These are phyloP conservation scores for Dendrocopos noguchii DNA, from an alignment of 2,113 vertebrate species.

Conservation along the genomic window DNA sequence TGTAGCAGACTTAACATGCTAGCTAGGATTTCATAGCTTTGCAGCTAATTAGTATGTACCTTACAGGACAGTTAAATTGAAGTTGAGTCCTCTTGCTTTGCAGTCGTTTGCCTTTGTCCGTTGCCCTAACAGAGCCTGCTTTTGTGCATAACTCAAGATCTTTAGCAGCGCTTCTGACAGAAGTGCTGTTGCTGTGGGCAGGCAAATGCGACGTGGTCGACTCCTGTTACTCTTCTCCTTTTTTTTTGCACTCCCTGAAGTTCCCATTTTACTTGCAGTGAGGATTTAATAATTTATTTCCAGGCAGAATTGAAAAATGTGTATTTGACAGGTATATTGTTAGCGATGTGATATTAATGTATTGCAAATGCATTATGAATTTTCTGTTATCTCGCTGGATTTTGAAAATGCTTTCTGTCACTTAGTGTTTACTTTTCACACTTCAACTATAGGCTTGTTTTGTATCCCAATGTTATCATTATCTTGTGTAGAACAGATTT, in stretches of 20 bases:
- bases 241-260: slow-evolving; percentile 3
- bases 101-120: slow-evolving; percentile 78
- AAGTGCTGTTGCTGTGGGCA: slow-evolving; percentile 49
- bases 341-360: slow-evolving; percentile 33
- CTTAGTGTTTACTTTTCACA: slow-evolving; percentile 2
- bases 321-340: slow-evolving; percentile 13
- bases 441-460: slow-evolving; percentile 8
- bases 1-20: slow-evolving; percentile 97
- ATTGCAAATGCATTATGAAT: slow-evolving; percentile 49
- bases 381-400: slow-evolving; percentile 1
- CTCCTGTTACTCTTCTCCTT: slow-evolving; percentile 21
- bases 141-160: slow-evolving; percentile 56
- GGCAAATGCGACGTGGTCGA: slow-evolving; percentile 46
- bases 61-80: slow-evolving; percentile 89
- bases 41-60: slow-evolving; percentile 93
- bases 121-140: slow-evolving; percentile 66
- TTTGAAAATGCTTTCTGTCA: slow-evolving; percentile 44
- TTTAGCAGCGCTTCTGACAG: slow-evolving; percentile 51
- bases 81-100: slow-evolving; percentile 80
- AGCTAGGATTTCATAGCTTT: slow-evolving; percentile 90
- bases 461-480: background rate
- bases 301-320: slow-evolving; percentile 3
- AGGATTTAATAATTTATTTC: slow-evolving; percentile 40
- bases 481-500: background rate
- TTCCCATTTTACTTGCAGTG: slow-evolving; percentile 16